These are phyloP conservation scores for Listronotus bonariensis DNA, from an alignment of 1,140 invertebrate genomes.

Conservation along the genomic window DNA sequence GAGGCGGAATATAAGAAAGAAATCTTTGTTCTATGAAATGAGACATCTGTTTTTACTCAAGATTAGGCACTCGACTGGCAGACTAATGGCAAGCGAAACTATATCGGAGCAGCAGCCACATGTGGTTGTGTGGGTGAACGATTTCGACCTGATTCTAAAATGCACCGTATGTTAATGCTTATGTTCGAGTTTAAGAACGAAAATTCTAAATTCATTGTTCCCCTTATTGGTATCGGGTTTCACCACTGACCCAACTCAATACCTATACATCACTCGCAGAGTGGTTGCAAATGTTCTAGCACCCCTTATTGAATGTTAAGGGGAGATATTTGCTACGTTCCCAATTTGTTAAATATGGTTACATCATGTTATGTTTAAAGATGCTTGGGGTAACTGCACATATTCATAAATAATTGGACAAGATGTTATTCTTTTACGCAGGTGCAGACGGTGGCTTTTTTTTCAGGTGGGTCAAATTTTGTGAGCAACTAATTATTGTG, in stretches of 20 bases:
- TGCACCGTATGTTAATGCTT: slow-evolving; percentile 7
- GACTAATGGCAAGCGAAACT: slow-evolving; percentile 35
- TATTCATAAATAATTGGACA: too few relatives aligned
- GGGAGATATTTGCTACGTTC: slow-evolving; percentile 6
- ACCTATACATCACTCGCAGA: slow-evolving; percentile 21
- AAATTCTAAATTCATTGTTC: slow-evolving; percentile 26
- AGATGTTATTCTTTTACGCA: too few relatives aligned
- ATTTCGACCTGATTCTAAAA: slow-evolving; percentile 30
- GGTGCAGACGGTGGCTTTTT: too few relatives aligned
- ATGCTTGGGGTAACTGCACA: too few relatives aligned
- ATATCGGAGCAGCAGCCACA: slow-evolving; percentile 29
- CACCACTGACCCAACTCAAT: slow-evolving; percentile 29
- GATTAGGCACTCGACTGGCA: slow-evolving; percentile 33
- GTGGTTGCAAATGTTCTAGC: slow-evolving; percentile 25
- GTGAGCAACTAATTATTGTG: too few relatives aligned
- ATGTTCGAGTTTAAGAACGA: slow-evolving; percentile 9
- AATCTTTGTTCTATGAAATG: slow-evolving; percentile 37
- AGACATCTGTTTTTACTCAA: slow-evolving; percentile 39
- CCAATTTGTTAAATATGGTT: background rate
- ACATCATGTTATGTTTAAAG: too few relatives aligned
- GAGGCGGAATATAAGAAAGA: slow-evolving; percentile 34
- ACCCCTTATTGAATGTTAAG: slow-evolving; percentile 9
- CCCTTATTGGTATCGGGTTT: slow-evolving; percentile 20
- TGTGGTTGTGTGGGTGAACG: slow-evolving; percentile 35
- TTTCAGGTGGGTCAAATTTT: too few relatives aligned